phyloP scores from a whole-genome alignment of 2,888 invertebrate species.

The Lumbricus terrestris region DNA sequence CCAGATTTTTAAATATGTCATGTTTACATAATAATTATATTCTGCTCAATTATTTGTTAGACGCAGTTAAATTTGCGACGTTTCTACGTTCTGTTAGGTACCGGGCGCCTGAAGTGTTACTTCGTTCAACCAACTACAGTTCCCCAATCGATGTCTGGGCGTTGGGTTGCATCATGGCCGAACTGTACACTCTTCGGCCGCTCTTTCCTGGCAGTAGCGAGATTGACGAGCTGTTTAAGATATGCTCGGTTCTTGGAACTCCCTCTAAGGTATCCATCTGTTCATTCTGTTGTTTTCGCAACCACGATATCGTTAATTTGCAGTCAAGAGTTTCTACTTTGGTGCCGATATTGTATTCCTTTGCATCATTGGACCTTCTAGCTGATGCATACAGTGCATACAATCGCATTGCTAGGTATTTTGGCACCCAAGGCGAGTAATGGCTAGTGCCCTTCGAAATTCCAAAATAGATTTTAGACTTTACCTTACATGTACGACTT shows the following conservation, averaged over 20 bases:
- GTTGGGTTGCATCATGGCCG: conserved; percentile 95
- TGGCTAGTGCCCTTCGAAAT: no score
- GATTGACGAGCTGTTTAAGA: conserved; percentile 92
- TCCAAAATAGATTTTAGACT: no score
- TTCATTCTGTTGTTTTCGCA: no score
- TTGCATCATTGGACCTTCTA: not conserved
- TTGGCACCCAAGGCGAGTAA: not conserved
- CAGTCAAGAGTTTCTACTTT: not conserved
- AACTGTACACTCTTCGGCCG: conserved; percentile 90
- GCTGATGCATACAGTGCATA: not conserved
- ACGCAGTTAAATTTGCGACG: not conserved
- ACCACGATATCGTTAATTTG: not conserved
- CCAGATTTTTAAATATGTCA: no score
- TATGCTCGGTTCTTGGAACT: conserved; percentile 87
- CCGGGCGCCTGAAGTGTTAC: conserved; percentile 86
- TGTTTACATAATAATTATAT: not conserved
- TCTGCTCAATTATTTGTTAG: not conserved
- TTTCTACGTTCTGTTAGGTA: conserved; percentile 25
- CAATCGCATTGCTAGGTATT: not conserved
- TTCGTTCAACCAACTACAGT: conserved; percentile 92
- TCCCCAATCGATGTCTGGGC: conserved; percentile 98
- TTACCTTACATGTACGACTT: no score
- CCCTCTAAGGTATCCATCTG: conserved; percentile 73
- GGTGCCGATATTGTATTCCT: not conserved
- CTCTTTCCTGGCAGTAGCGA: conserved; percentile 94